These are phyloP conservation scores for Drosophila anceps DNA, from an alignment of 2,888 invertebrate genomes.

Conservation along the genomic window DNA sequence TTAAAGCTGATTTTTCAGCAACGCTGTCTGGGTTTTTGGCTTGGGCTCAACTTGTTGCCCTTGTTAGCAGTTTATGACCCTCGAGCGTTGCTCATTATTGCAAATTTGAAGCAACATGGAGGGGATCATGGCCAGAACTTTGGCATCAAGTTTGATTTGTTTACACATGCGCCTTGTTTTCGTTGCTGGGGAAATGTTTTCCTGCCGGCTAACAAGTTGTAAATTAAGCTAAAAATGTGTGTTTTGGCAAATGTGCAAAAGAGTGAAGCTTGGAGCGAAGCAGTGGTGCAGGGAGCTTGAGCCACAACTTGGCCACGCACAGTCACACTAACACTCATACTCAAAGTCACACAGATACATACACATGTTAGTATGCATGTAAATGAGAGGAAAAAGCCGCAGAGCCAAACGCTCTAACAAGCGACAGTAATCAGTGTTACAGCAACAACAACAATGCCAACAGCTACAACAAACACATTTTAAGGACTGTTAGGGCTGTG, in stretches of 20 bases:
- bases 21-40: conserved; percentile 19
- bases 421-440: conserved; percentile 70
- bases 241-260: conserved; percentile 69
- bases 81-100: conserved; percentile 68
- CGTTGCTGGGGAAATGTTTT: conserved; percentile 53
- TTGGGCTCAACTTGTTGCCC: conserved; percentile 65
- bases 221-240: conserved; percentile 76
- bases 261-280: conserved; percentile 25
- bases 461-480: conserved; percentile 26
- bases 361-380: conserved; percentile 30
- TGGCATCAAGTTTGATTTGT: conserved; percentile 76
- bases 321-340: conserved; percentile 13
- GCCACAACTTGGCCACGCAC: conserved; percentile 44
- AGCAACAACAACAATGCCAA: conserved; percentile 41
- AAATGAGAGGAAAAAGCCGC: conserved; percentile 70
- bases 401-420: conserved; percentile 77
- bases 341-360: conserved; percentile 15
- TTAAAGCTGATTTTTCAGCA: conserved; percentile 49
- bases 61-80: conserved; percentile 54
- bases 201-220: conserved; percentile 77
- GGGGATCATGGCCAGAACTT: conserved; percentile 47
- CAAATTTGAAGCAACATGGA: conserved; percentile 47
- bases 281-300: conserved; percentile 5
- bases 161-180: conserved; percentile 67
- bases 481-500: conserved; percentile 26